These are phyloP conservation scores for Napeogenes inachia DNA, from an alignment of 2,888 invertebrate species.

Conservation along the genomic window DNA sequence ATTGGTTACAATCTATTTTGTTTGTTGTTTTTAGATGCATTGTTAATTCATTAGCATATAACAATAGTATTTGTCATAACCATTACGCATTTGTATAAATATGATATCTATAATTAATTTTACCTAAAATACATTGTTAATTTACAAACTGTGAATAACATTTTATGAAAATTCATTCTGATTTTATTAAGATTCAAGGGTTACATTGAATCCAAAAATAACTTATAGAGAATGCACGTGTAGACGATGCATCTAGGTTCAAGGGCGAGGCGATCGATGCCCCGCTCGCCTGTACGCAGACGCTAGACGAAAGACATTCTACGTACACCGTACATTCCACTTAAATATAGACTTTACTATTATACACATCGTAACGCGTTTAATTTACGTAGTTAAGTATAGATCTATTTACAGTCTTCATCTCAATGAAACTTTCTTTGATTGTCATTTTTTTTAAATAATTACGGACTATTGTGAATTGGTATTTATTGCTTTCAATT, in stretches of 20 bases:
- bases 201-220: conserved; percentile 14
- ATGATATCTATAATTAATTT: too few relatives aligned
- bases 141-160: too few relatives aligned
- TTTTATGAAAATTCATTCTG: too few relatives aligned
- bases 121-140: too few relatives aligned
- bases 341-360: neutral
- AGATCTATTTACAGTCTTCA: neutral
- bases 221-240: conserved; percentile 12
- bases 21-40: too few relatives aligned
- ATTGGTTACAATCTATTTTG: too few relatives aligned
- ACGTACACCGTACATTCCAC: neutral
- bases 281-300: conserved; percentile 15
- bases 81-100: too few relatives aligned
- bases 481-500: neutral
- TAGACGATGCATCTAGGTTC: conserved; percentile 47
- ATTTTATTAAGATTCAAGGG: neutral
- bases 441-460: neutral
- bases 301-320: neutral
- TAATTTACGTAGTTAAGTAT: neutral
- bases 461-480: neutral
- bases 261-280: conserved; percentile 54
- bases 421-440: neutral
- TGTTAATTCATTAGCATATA: too few relatives aligned
- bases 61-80: too few relatives aligned
- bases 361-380: neutral